Base-by-base conservation (phyloP, 2,888 invertebrate species). In the Hypselothyrea guttata region DNA sequence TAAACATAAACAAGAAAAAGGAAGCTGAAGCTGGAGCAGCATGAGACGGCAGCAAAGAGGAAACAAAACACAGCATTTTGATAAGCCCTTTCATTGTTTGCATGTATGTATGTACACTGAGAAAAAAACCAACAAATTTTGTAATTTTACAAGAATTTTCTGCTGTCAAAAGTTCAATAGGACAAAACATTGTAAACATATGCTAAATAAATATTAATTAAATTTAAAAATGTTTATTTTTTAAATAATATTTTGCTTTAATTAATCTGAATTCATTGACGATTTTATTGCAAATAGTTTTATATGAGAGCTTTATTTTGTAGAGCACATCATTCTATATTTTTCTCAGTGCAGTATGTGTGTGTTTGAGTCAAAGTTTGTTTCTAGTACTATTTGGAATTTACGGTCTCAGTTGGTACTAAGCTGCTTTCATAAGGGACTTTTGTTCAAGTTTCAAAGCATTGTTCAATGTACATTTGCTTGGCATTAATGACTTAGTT, bases 41-140 rank as follows among this genome's bases (percentile, higher is more conserved):
- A 9, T 27, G 15, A 51, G 15, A 35, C 22, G 28, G 27, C 30
- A 13, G 18, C 11, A 48, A 33, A 44, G 35, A 54, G 35, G 18
- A 54, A 37, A 38, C 45, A 35, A 13, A 15, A 16, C 38, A 40
- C 30, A 45, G 40, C 34, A 52, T 64, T 65, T 56, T 56, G 63
- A 62, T 62, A 62, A 44, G 49, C 45, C 46, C 40, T 57, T 63
- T 33, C 46, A 35, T 42, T 63, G 46, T 63, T 35, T 49, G 40
- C 31, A 12, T 18, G 18, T 40, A 22, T 34, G 16, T 47, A 13
- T 18, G 18, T 22, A n/a, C n/a, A n/a, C n/a, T n/a, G n/a, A n/a
- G n/a, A n/a, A n/a, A n/a, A n/a, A n/a, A n/a, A n/a, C n/a, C n/a
- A n/a, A n/a, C n/a, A n/a, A n/a, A n/a, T n/a, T n/a, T n/a, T n/a